Evolutionary conservation across 2,888 invertebrate species (phyloP), one percentile per base, ranked within the genome.

Genomic region (Pollenia labialis): DNA sequence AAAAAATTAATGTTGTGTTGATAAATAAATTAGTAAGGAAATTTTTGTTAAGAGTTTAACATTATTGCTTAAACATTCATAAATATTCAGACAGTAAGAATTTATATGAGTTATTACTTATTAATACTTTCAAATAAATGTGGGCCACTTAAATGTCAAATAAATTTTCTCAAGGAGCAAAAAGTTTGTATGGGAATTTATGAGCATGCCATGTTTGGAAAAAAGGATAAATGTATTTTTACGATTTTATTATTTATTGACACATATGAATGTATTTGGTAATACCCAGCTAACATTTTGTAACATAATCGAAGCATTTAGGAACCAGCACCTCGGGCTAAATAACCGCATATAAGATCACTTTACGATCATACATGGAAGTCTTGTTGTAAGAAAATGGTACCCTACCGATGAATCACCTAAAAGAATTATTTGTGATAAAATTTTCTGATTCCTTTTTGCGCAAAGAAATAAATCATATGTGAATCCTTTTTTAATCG

Each of bases 211-310:
- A 56, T 56, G 23, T 56, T 56, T 10, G 18, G 18, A 10, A 23
- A 23, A 23, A 23, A 18, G 56, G 23, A 56, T 40, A 14, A 40
- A 23, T 12, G 18, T 40, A 58, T 60, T 60, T 23, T 40, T 60
- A 40, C 40, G 60, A 10, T 60, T 60, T 40, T 60, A 60, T 60
- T 60, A 40, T 40, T 60, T 46, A 72, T 72, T 72, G 23, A 58
- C 72, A 56, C 23, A 9, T 14, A 44, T 23, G 14, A 7, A 14
- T 23, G 18, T 23, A 9, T 52, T 42, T 56, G 9, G 6, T 14
- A 66, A 23, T 7, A 32, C 8, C 23, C 23, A 23, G 23, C 23
- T 23, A 23, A 23, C 23, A 23, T 23, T 23, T 23, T 23, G 23
- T 2, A 23, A 23, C 23, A 23, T 23, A 23, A 23, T 23, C 23